These are phyloP conservation scores for Volucella inflata DNA, from an alignment of 2,888 invertebrate genomes.

Conservation along the genomic window DNA sequence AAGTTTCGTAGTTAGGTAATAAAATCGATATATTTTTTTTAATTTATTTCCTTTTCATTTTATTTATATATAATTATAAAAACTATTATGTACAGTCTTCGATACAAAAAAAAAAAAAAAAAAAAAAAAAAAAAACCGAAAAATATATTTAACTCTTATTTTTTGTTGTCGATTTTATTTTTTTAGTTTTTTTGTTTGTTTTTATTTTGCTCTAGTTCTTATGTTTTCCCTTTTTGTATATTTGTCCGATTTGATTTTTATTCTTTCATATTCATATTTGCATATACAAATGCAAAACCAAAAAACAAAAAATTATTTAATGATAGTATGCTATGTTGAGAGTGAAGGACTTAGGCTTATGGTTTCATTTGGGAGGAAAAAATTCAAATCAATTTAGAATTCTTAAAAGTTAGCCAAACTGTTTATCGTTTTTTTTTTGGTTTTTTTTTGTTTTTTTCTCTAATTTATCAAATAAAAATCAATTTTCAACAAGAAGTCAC, in stretches of 20 bases:
- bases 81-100: slow-evolving; percentile 75
- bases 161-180: slow-evolving; percentile 50
- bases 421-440: slow-evolving; percentile 28
- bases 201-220: too few species aligned
- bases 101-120: slow-evolving; percentile 45
- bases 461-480: slow-evolving; percentile 18
- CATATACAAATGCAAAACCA: slow-evolving; percentile 36
- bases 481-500: slow-evolving; percentile 46
- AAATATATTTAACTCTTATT: slow-evolving; percentile 29
- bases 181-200: too few species aligned
- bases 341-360: slow-evolving; percentile 73
- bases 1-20: slow-evolving; percentile 70
- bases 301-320: slow-evolving; percentile 34
- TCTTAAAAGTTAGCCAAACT: slow-evolving; percentile 62
- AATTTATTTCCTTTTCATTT: slow-evolving; percentile 21
- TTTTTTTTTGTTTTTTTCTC: slow-evolving; percentile 13
- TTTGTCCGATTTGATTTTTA: slow-evolving; percentile 55
- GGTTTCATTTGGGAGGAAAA: slow-evolving; percentile 60
- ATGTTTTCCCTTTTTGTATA: slow-evolving; percentile 23
- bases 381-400: slow-evolving; percentile 38
- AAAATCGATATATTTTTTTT: slow-evolving; percentile 73
- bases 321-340: slow-evolving; percentile 64
- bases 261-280: slow-evolving; percentile 40
- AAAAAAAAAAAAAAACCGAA: slow-evolving; percentile 29
- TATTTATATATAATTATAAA: slow-evolving; percentile 53